These are phyloP conservation scores for Venustaconcha ellipsiformis DNA, from an alignment of 1,140 invertebrate genomes.

Conservation along the genomic window DNA sequence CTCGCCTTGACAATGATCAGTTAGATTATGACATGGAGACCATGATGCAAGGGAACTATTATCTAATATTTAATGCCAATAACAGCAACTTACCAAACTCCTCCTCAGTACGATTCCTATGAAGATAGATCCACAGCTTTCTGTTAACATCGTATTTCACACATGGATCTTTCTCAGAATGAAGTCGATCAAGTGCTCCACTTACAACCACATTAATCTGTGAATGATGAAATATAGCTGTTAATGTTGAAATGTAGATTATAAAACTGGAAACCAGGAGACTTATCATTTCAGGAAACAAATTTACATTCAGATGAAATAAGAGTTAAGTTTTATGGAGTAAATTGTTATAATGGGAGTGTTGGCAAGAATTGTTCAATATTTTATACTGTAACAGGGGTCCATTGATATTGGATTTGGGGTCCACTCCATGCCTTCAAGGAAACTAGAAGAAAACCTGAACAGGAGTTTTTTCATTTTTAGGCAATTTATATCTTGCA, in stretches of 20 bases:
- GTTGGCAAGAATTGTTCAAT: too few relatives aligned
- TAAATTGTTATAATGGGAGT: too few relatives aligned
- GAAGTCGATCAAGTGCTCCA: conserved; percentile 87
- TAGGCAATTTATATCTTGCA: too few relatives aligned
- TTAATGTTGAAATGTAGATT: not conserved
- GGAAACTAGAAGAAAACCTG: too few relatives aligned
- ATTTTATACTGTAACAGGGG: too few relatives aligned
- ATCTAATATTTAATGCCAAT: not conserved
- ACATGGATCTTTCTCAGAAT: conserved; percentile 90
- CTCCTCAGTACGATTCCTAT: conserved; percentile 81
- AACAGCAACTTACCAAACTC: conserved; percentile 77
- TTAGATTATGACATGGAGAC: not conserved
- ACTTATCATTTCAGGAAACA: too few relatives aligned
- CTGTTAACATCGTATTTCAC: conserved; percentile 89
- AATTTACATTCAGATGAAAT: too few relatives aligned
- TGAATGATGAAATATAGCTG: not conserved
- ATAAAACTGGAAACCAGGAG: too few relatives aligned
- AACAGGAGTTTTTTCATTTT: too few relatives aligned
- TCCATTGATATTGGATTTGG: too few relatives aligned
- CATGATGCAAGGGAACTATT: not conserved
- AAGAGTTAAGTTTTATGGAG: too few relatives aligned
- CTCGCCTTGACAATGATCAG: not conserved
- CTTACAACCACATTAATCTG: conserved; percentile 86
- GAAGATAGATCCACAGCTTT: conserved; percentile 92
- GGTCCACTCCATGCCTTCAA: too few relatives aligned